Conservation (phyloP, 2,888 invertebrate genomes). For the Priocnemis perturbator region DNA sequence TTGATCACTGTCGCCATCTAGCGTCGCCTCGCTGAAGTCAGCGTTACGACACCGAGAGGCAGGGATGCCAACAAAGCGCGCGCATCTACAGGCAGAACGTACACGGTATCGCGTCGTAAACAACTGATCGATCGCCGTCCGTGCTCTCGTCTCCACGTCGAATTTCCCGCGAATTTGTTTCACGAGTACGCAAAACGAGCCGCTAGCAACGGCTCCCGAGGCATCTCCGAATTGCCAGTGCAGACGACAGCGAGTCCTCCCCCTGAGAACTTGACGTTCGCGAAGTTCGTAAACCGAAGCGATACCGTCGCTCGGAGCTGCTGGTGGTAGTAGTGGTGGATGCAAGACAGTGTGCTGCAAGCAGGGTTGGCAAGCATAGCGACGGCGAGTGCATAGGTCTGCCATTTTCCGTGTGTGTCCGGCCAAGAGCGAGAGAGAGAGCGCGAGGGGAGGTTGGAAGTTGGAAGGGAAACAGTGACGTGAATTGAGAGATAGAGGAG, state of each 20-base stretch:
- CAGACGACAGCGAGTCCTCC: no score
- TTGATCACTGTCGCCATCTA: no score
- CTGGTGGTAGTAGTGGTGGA: conserved; percentile 7
- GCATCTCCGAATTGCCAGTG: no score
- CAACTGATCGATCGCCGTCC: conserved; percentile 39
- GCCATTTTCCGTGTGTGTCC: conserved; percentile 67
- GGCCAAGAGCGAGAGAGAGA: conserved; percentile 19
- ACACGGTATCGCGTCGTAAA: conserved; percentile 57
- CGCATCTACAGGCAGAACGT: conserved; percentile 43
- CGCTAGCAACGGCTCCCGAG: no score
- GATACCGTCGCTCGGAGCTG: no score
- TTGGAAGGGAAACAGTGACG: conserved; percentile 4
- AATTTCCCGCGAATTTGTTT: conserved; percentile 18
- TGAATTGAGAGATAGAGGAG: background rate
- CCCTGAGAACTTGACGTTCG: no score
- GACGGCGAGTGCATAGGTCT: conserved; percentile 61
- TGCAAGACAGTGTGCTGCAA: no score
- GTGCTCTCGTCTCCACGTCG: conserved; percentile 20
- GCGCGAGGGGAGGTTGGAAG: conserved; percentile 9
- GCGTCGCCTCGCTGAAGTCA: no score
- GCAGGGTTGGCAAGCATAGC: conserved; percentile 60
- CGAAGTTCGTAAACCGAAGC: no score
- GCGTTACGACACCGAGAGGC: conserved; percentile 6
- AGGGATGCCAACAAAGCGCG: conserved; percentile 52
- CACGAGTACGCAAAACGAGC: background rate